Evolutionary conservation across 2,888 invertebrate species (phyloP).

Genomic region (Leucoma salicis): DNA sequence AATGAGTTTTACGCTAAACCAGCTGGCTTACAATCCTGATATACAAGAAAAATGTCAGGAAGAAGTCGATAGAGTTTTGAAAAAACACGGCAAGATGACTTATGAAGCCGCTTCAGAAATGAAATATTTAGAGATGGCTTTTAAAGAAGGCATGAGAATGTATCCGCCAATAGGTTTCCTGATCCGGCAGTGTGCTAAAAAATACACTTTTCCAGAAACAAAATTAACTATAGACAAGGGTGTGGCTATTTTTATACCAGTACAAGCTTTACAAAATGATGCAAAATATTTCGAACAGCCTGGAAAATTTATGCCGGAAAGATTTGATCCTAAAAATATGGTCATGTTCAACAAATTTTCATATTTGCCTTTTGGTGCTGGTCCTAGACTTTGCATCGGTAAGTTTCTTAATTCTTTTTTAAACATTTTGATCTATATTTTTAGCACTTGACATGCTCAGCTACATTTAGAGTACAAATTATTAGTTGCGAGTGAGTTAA

Average conservation of each 20-base stretch:
- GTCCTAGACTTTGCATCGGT: conserved; percentile 37
- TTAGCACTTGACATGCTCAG: too few species aligned
- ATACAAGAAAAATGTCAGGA: conserved; percentile 44
- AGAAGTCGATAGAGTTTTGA: conserved; percentile 46
- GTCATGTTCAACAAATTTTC: conserved; percentile 22
- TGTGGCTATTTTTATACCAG: conserved; percentile 30
- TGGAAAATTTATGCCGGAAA: conserved; percentile 35
- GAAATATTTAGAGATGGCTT: conserved; percentile 42
- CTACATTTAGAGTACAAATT: too few species aligned
- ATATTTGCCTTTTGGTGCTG: conserved; percentile 39
- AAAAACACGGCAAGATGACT: conserved; percentile 33
- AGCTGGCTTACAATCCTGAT: conserved; percentile 50
- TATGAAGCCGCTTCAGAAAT: conserved; percentile 46
- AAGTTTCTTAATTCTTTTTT: conserved; percentile 10
- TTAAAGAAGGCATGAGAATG: conserved; percentile 38
- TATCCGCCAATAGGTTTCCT: conserved; percentile 31
- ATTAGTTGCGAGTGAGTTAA: too few species aligned
- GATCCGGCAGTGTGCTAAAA: conserved; percentile 23
- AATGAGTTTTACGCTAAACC: conserved; percentile 48
- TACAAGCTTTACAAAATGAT: conserved; percentile 38
- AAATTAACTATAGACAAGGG: conserved; percentile 35
- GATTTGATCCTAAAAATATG: conserved; percentile 25
- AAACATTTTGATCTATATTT: background rate
- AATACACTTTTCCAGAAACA: conserved; percentile 33
- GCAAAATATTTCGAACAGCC: conserved; percentile 35